Evolutionary conservation across 2,888 invertebrate genomes (phyloP).

Genomic region (Abscondita cerata): DNA sequence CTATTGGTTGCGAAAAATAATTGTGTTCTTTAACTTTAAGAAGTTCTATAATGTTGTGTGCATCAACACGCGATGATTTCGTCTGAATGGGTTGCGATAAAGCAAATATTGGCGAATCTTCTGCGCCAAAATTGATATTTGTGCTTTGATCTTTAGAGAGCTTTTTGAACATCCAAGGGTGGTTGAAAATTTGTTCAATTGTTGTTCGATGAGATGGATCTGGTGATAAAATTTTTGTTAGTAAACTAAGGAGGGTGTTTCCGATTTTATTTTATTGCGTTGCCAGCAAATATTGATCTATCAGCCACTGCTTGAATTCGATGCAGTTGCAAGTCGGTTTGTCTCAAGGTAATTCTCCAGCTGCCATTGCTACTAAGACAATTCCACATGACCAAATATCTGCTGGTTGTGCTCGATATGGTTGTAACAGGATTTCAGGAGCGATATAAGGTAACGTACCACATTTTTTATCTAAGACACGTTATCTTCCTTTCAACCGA

Average conservation of each 20-base stretch:
- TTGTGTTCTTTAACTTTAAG: slow-evolving; percentile 49
- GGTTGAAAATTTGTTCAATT: slow-evolving; percentile 72
- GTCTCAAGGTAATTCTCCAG: slow-evolving; percentile 97
- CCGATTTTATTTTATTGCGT: slow-evolving; percentile 86
- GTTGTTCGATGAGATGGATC: slow-evolving; percentile 70
- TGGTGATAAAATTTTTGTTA: slow-evolving; percentile 77
- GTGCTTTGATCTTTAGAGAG: slow-evolving; percentile 75
- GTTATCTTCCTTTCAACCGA: slow-evolving; percentile 74
- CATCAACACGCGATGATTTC: slow-evolving; percentile 37
- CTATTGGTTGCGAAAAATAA: slow-evolving; percentile 88
- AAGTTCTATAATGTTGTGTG: slow-evolving; percentile 46
- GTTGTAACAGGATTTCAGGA: slow-evolving; percentile 81
- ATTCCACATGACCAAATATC: slow-evolving; percentile 98
- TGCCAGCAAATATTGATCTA: slow-evolving; percentile 68
- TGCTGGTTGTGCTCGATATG: slow-evolving; percentile 88
- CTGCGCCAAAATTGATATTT: slow-evolving; percentile 58
- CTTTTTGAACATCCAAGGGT: slow-evolving; percentile 74
- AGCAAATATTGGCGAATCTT: slow-evolving; percentile 36
- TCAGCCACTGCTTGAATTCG: slow-evolving; percentile 80
- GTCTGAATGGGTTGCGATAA: slow-evolving; percentile 57
- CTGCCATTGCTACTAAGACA: slow-evolving; percentile 90
- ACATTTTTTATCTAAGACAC: slow-evolving; percentile 78
- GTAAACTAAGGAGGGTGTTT: slow-evolving; percentile 74
- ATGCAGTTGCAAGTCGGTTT: slow-evolving; percentile 73
- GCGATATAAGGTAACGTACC: slow-evolving; percentile 96